Evolutionary conservation across 2,888 invertebrate species (phyloP).

Genomic region (Germaria angustata): DNA sequence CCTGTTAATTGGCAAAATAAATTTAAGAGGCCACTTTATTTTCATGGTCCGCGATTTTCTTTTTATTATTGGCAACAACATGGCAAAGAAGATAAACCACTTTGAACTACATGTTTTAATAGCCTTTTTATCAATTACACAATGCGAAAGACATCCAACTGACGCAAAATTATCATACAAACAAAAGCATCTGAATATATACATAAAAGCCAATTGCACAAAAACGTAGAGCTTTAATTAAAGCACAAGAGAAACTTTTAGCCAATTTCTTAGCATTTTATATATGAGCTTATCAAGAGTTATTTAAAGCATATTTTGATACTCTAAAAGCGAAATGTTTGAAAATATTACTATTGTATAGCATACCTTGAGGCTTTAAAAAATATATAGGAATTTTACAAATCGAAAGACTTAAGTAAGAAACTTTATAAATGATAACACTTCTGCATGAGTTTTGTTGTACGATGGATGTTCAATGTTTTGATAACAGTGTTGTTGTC

Average conservation of each 20-base stretch:
- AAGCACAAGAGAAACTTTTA: background rate
- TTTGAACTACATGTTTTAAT: constrained; percentile 50
- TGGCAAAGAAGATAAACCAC: constrained; percentile 8
- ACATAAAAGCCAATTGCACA: background rate
- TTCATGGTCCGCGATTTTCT: constrained; percentile 56
- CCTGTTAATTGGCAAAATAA: constrained; percentile 62
- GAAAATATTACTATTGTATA: background rate
- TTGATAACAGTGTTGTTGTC: too few species aligned
- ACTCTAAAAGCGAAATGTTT: too few species aligned
- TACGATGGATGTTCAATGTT: too few species aligned
- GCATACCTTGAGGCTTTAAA: constrained; percentile 38
- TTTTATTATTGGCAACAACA: constrained; percentile 13
- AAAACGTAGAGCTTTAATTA: background rate
- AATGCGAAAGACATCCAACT: constrained; percentile 3
- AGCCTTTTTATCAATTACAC: constrained; percentile 32
- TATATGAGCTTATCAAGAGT: too few species aligned
- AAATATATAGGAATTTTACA: too few species aligned
- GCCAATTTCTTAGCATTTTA: too few species aligned
- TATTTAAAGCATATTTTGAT: too few species aligned
- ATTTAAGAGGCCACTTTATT: constrained; percentile 55
- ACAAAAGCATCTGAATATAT: background rate
- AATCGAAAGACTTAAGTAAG: constrained; percentile 48
- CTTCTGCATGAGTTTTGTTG: too few species aligned
- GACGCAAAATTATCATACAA: background rate
- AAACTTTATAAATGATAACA: too few species aligned